Evolutionary conservation across 2,113 vertebrate genomes (phyloP).

Genomic region (Polyodon spathula): DNA sequence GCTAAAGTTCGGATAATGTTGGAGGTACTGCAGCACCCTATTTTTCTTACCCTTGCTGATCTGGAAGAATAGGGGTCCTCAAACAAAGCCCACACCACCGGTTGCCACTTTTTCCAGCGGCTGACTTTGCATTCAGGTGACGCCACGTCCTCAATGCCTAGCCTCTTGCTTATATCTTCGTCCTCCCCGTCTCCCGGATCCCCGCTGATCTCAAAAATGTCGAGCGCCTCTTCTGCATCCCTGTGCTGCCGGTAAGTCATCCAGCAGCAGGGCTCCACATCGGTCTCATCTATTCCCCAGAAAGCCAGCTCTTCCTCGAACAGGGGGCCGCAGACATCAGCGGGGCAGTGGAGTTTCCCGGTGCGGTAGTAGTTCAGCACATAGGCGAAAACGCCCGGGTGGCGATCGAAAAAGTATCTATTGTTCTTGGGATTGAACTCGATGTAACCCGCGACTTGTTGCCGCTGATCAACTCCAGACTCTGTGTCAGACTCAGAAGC

Average conservation of each 20-base stretch:
- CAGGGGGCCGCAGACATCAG: conserved; percentile 87
- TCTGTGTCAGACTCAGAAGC: conserved; percentile 75
- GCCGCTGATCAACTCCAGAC: conserved; percentile 60
- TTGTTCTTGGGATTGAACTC: conserved; percentile 62
- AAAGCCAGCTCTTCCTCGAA: conserved; percentile 92
- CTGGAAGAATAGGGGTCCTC: conserved; percentile 92
- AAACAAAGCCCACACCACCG: conserved; percentile 86
- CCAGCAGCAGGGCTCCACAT: conserved; percentile 96
- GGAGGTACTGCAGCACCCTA: too few species aligned
- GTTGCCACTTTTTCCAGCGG: conserved; percentile 81
- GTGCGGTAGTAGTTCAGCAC: conserved; percentile 94
- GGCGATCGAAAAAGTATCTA: conserved; percentile 91
- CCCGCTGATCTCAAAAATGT: conserved; percentile 87
- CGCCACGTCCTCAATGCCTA: conserved; percentile 62
- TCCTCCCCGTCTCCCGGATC: conserved; percentile 49
- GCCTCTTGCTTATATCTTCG: conserved; percentile 62
- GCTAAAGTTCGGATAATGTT: too few species aligned
- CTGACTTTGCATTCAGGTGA: conserved; percentile 53
- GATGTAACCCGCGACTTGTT: conserved; percentile 57
- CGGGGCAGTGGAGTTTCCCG: conserved; percentile 88
- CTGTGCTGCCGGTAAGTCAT: conserved; percentile 92
- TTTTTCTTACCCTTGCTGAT: conserved; percentile 79
- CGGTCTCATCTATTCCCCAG: conserved; percentile 94
- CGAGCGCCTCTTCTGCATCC: conserved; percentile 89
- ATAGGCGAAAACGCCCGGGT: conserved; percentile 85